Percentiles rank a stretch among this genome's conserved stretches.
phyloP scores from a whole-genome alignment of 2,113 vertebrate species.

The Polyodon spathula region DNA sequence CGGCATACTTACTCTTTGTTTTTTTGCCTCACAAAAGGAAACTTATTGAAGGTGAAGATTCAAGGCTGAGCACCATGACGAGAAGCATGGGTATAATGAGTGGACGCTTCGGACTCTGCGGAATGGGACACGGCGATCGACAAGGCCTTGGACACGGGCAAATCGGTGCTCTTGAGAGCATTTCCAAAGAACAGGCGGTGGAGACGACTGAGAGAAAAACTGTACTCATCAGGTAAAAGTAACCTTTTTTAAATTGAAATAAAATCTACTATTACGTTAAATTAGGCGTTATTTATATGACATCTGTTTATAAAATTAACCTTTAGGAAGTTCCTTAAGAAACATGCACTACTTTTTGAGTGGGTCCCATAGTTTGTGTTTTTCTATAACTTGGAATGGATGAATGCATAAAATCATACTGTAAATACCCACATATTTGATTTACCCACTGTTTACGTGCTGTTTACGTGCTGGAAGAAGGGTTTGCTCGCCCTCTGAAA shows the following conservation, averaged over 20 bases:
- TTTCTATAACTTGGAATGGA: too few species aligned
- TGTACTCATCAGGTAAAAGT: slow-evolving; percentile 58
- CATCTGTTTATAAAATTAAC: too few species aligned
- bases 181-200: slow-evolving; percentile 47
- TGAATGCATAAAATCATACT: too few species aligned
- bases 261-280: too few species aligned
- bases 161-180: slow-evolving; percentile 25
- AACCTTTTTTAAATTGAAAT: slow-evolving; percentile 13
- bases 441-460: too few species aligned
- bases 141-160: background rate
- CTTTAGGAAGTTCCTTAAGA: too few species aligned
- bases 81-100: slow-evolving; percentile 40
- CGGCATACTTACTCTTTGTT: background rate
- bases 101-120: slow-evolving; percentile 21
- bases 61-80: slow-evolving; percentile 47
- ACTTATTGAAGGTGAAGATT: slow-evolving; percentile 59
- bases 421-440: too few species aligned
- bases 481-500: too few species aligned
- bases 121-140: background rate
- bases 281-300: too few species aligned
- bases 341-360: too few species aligned
- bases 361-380: too few species aligned
- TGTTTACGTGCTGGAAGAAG: too few species aligned
- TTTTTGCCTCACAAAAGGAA: slow-evolving; percentile 36
- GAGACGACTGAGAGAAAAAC: slow-evolving; percentile 59